Evolutionary conservation across 2,888 invertebrate species (phyloP), one percentile per base, ranked within the genome.

Genomic region (Athalia cordata): DNA sequence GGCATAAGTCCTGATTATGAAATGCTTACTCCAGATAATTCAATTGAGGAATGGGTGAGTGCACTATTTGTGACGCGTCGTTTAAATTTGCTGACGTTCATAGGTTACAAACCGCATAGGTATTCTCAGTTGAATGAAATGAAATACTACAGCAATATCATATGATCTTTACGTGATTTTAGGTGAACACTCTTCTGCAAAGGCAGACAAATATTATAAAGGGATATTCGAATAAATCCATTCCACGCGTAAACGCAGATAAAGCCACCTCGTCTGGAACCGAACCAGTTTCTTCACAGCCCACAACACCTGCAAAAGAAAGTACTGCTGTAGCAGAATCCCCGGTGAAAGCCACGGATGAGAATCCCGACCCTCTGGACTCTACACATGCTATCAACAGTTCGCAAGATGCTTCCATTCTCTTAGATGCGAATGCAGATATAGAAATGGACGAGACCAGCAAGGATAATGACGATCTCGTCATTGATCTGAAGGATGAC

Each of bases 1-100:
- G 82, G 80, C 3, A 81, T 83, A 61, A 79, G 80, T 57, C 77
- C 81, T 1, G 82, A 82, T 15, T 81, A 83, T 0, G 88, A 89
- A 66, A 81, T 85, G 7, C 86, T 93, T 8, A 89, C 92, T 0
- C 85, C 88, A 0, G 90, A 93, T 82, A 68, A 81, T 0, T 88
- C 90, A 52, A 89, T 93, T 2, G 93, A 93, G 85, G 89, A 87
- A 52, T 93, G 93, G 93, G 93, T 93, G 67, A 77, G 87, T 0
- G 83, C 83, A 11, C 84, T 89, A 57, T 6, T 59, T 61, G n/a
- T 70, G 15, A 61, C 57, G 67, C 4, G 4, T 49, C 47, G 11
- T 62, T 62, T 62, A 13, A 13, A 13, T 29, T 15, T 15, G 8
- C 15, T 9, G 6, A 29, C 15, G 5, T 8, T 62, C 13, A 62